Evolutionary conservation across 2,113 vertebrate species (phyloP).

Genomic region (Toxotes jaculatrix): DNA sequence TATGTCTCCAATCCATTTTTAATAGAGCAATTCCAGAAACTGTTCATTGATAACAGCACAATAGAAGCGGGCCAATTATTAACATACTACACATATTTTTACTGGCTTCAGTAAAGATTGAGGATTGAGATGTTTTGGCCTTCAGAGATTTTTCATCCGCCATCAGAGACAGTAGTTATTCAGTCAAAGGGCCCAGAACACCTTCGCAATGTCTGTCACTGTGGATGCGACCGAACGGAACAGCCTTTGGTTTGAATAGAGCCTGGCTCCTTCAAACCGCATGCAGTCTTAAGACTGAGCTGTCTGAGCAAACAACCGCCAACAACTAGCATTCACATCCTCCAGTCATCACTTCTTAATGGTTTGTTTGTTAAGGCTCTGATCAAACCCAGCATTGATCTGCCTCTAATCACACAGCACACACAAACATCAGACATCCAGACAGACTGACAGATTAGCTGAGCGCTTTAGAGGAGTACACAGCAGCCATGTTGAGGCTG

Average conservation of each 20-base stretch:
- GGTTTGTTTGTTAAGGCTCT: slow-evolving; percentile 33
- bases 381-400: slow-evolving; percentile 40
- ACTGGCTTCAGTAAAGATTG: not conserved
- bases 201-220: no score
- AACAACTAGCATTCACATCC: not conserved
- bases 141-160: not conserved
- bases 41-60: slow-evolving; percentile 13
- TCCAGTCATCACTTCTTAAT: not conserved
- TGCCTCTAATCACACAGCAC: slow-evolving; percentile 11
- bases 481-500: slow-evolving; percentile 27
- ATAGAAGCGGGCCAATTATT: not conserved
- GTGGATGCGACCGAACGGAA: not conserved
- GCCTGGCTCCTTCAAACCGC: not conserved
- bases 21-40: slow-evolving; percentile 42
- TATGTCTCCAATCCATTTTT: slow-evolving; percentile 49
- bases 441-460: slow-evolving; percentile 36
- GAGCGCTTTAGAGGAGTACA: slow-evolving; percentile 43
- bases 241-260: not conserved
- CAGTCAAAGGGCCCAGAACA: not conserved
- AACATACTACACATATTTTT: not conserved
- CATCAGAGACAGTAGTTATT: not conserved
- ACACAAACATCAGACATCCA: slow-evolving; percentile 25
- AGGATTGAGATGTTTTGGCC: not conserved
- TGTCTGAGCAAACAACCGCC: not conserved
- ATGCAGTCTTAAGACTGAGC: not conserved